These are phyloP conservation scores for Enteromius thamalakanensis DNA, from an alignment of 2,797 vertebrate species.

Conservation along the genomic window DNA sequence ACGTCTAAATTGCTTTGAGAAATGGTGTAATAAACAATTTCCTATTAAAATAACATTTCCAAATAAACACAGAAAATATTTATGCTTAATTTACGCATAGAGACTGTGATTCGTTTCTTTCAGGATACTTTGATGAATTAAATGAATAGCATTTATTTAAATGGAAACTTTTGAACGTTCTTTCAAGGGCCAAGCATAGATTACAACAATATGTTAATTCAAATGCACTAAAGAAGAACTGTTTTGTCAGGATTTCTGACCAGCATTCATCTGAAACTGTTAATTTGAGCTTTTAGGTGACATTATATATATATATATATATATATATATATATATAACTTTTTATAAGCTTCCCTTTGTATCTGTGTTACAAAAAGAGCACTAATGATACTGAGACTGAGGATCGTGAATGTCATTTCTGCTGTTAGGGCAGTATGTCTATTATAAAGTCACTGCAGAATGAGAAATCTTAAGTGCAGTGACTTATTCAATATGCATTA, in stretches of 20 bases:
- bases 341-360: conserved; percentile 7
- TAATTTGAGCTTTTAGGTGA: conserved; percentile 9
- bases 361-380: neutral
- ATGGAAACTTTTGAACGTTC: neutral
- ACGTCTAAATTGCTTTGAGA: conserved; percentile 76
- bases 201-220: neutral
- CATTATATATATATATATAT: neutral
- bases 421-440: conserved; percentile 63
- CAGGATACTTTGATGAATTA: neutral
- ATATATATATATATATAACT: neutral
- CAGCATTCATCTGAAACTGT: neutral
- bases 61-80: neutral
- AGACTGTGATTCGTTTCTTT: neutral
- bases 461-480: conserved; percentile 27
- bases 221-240: neutral
- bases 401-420: conserved; percentile 30
- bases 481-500: conserved; percentile 18
- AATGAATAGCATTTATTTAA: neutral
- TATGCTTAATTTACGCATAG: neutral
- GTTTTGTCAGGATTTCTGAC: neutral
- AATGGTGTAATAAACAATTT: conserved; percentile 74
- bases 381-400: conserved; percentile 17
- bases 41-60: conserved; percentile 49
- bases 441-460: conserved; percentile 31
- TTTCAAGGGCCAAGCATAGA: neutral